These are phyloP conservation scores for Setophaga petechia DNA, from an alignment of 2,113 vertebrate species.

Conservation along the genomic window DNA sequence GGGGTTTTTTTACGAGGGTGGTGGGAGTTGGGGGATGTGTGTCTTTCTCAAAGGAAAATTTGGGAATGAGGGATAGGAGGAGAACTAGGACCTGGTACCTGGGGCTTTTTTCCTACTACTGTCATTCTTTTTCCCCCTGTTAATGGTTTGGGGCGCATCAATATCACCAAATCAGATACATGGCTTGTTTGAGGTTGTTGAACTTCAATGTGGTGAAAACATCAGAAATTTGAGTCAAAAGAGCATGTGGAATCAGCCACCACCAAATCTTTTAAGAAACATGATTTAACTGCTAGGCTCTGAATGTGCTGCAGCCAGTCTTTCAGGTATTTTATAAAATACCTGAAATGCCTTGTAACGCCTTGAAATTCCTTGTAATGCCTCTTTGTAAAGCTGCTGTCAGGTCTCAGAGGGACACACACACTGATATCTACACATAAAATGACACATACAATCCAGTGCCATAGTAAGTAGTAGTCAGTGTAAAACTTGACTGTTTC, in stretches of 20 bases:
- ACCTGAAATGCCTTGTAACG: no score
- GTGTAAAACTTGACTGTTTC: background rate
- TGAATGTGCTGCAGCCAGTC: background rate
- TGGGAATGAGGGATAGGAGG: background rate
- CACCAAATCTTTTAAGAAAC: background rate
- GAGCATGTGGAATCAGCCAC: background rate
- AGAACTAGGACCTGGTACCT: background rate
- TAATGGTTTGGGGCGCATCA: background rate
- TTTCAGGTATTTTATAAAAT: background rate
- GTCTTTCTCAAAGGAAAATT: background rate
- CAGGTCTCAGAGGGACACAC: background rate
- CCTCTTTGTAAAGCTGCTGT: background rate
- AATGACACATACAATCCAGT: background rate
- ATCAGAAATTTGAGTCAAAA: background rate
- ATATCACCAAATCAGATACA: background rate
- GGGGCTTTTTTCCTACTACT: background rate
- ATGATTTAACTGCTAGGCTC: background rate
- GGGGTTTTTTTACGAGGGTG: accelerated
- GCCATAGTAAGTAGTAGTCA: background rate
- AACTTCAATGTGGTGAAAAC: background rate
- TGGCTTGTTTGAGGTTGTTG: background rate
- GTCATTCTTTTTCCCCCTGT: background rate
- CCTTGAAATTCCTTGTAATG: background rate
- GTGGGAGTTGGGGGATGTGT: background rate
- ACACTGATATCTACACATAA: background rate